Percentiles rank a stretch among this genome's conserved stretches.
phyloP scores from a whole-genome alignment of 37 sponge, comb jelly and placozoan species.

The Haliclona indistincta region DNA sequence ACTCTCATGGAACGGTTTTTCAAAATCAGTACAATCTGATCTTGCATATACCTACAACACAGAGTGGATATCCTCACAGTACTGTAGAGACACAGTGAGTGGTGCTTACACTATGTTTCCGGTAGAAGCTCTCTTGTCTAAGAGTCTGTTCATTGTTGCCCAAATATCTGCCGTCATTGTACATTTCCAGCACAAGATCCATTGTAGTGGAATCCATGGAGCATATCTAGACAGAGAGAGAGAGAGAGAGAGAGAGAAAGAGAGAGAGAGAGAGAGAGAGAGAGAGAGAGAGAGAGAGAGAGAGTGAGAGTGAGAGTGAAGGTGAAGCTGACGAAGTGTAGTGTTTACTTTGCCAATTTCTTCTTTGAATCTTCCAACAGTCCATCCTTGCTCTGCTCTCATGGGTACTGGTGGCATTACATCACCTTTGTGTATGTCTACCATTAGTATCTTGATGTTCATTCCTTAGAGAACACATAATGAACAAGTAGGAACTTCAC shows the following conservation, averaged over 20 bases:
- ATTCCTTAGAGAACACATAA: slow-evolving; percentile 32
- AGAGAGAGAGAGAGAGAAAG: not conserved
- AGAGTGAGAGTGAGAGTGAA: no score
- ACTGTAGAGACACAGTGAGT: no score
- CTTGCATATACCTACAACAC: no score
- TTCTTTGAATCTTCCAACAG: slow-evolving; percentile 57
- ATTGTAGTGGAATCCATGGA: slow-evolving; percentile 19
- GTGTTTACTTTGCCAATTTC: slow-evolving; percentile 32
- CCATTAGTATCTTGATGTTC: slow-evolving; percentile 58
- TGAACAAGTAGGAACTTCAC: not conserved
- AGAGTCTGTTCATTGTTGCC: slow-evolving; percentile 9
- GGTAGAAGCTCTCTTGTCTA: slow-evolving; percentile 68
- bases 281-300: not conserved
- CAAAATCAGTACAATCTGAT: no score
- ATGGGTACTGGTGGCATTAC: slow-evolving; percentile 38
- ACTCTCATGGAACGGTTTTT: no score
- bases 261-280: not conserved
- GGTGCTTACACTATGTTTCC: slow-evolving; percentile 60
- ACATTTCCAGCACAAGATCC: slow-evolving; percentile 60
- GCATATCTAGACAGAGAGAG: slow-evolving; percentile 11
- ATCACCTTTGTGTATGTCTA: slow-evolving; percentile 46
- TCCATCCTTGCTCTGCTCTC: slow-evolving; percentile 64
- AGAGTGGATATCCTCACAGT: no score
- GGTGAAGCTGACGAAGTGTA: no score
- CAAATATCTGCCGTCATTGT: slow-evolving; percentile 57